Conservation (phyloP, 2,797 vertebrate genomes). For the Rhinichthys osculus region DNA sequence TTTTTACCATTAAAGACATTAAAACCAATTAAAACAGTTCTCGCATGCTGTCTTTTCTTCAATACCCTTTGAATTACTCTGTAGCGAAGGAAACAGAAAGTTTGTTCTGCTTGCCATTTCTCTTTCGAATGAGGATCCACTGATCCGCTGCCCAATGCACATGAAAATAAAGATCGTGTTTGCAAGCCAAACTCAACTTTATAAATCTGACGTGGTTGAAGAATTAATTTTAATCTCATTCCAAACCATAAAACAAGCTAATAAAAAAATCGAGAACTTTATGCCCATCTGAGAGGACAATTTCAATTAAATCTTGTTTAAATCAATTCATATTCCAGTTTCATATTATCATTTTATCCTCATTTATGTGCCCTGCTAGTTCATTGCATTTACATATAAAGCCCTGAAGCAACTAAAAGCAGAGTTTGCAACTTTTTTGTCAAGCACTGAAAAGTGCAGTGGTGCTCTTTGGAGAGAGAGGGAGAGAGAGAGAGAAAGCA, state of each 20-base stretch:
- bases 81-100: background rate
- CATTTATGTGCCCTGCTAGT: background rate
- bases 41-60: conserved; percentile 13
- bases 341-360: conserved; percentile 15
- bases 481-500: conserved; percentile 26
- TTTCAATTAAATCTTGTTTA: background rate
- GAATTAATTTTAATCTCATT: conserved; percentile 9
- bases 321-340: background rate
- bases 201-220: background rate
- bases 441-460: conserved; percentile 70
- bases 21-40: background rate
- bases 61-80: background rate
- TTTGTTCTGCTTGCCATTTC: conserved; percentile 15
- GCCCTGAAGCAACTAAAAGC: conserved; percentile 71
- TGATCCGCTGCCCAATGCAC: conserved; percentile 10
- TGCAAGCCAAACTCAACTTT: background rate
- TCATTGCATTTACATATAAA: conserved; percentile 44
- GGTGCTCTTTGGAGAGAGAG: conserved; percentile 66
- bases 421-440: conserved; percentile 76
- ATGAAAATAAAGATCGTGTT: conserved; percentile 8
- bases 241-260: conserved; percentile 10
- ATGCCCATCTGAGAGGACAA: background rate
- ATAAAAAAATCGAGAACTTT: background rate
- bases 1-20: conserved; percentile 63
- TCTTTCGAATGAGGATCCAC: background rate